Evolutionary conservation across 1,140 invertebrate species (phyloP).

Genomic region (Penaeus chinensis): DNA sequence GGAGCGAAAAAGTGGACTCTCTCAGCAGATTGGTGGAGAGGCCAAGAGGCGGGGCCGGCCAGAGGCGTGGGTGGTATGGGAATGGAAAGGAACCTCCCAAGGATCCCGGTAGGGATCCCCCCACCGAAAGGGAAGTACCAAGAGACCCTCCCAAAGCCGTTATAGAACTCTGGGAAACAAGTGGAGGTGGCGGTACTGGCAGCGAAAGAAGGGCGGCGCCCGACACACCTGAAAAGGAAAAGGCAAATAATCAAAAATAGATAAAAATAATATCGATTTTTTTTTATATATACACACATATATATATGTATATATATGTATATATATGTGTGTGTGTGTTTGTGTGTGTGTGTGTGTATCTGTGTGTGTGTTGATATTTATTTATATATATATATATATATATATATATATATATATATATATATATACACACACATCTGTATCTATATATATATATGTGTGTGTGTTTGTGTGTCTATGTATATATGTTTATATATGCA

Average conservation of each 20-base stretch:
- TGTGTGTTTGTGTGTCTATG: no score
- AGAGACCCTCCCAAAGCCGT: conserved; percentile 15
- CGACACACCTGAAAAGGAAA: conserved; percentile 7
- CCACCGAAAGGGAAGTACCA: conserved; percentile 33
- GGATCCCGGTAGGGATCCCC: conserved; percentile 32
- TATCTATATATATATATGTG: no score
- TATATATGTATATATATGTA: no score
- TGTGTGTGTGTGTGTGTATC: no score
- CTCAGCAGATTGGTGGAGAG: conserved; percentile 55
- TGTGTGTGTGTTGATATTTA: no score
- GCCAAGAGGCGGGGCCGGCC: conserved; percentile 50
- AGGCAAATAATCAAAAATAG: background rate
- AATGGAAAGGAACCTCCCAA: conserved; percentile 52
- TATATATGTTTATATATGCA: no score
- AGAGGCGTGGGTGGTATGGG: conserved; percentile 54
- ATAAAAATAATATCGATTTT: background rate
- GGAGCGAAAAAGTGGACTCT: conserved; percentile 53
- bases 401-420: no score
- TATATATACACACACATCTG: no score
- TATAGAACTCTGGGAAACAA: conserved; percentile 46
- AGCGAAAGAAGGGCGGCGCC: conserved; percentile 37
- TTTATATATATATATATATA: no score
- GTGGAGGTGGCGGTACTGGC: conserved; percentile 49
- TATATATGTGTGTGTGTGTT: no score
- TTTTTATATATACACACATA: background rate